Evolutionary conservation across 23 tunicate species (phyloP), one percentile per base, ranked within the genome.

Genomic region (Corella eumyota): DNA sequence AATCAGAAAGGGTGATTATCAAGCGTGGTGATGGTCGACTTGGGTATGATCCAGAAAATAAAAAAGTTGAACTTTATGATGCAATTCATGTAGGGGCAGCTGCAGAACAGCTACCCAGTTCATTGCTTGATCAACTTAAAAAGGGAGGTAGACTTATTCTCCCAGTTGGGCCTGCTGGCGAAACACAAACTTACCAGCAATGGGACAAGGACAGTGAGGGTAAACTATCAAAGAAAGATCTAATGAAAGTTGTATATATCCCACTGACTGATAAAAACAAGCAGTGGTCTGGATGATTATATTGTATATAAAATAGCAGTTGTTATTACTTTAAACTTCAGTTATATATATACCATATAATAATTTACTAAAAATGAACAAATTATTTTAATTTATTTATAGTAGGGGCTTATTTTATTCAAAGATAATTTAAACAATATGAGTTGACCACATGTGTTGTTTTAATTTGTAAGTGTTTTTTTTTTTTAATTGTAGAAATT

Each of bases 51-150:
- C 95, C 95, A 7, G 80, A 86, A 3, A 61, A 70, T 25, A 66
- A 34, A 31, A 38, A 52, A 45, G 4, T 13, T 47, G 90, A 73
- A 58, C 70, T 81, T 2, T 90, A 90, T 53, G 97, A 90, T 66
- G 97, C 79, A 17, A 90, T 90, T 49, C 97, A 90, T 69, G 97
- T 90, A 20, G 97, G 97, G 6, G 97, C 97, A 5, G 97, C 97
- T 34, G 97, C 97, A 31, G 61, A 74, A 7, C 70, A 90, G 45
- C 73, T 90, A 0, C 97, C 97, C 33, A 46, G 36, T 31, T 40
- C 70, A 6, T 60, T 90, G 25, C 54, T 90, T 37, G 75, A 80
- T 0, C 97, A 90, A 38, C 50, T 90, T 20, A 90, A 81, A 52
- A 66, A 45, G 25, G 91, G 91, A 0, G 97, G 97, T 1, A 36